Percentiles rank a stretch among this genome's conserved stretches.
Evolutionary conservation across 2,113 vertebrate species (phyloP).

Genomic region (Choloepus hoffmanni): DNA sequence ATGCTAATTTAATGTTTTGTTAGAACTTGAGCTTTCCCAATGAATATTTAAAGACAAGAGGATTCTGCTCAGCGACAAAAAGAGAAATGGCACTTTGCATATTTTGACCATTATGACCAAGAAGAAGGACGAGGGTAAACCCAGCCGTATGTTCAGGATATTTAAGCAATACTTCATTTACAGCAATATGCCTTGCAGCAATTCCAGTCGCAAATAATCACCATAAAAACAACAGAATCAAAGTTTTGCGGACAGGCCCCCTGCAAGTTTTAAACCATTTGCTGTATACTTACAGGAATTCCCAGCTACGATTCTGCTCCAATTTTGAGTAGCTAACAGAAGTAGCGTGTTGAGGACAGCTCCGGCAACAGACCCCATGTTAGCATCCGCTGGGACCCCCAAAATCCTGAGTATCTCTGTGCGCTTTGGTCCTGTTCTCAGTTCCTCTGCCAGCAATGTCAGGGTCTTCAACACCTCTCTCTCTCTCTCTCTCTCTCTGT

Average conservation of each 20-base stretch:
- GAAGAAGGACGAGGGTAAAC: conserved; percentile 17
- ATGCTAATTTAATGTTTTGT: conserved; percentile 75
- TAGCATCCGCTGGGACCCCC: conserved; percentile 76
- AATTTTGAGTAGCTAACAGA: conserved; percentile 78
- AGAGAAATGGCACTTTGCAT: conserved; percentile 42
- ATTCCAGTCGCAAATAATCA: conserved; percentile 63
- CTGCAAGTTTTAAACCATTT: conserved; percentile 82
- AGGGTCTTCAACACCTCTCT: background rate
- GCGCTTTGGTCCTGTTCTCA: conserved; percentile 63
- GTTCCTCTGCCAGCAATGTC: conserved; percentile 59
- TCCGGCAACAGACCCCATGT: conserved; percentile 87
- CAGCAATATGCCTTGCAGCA: conserved; percentile 28
- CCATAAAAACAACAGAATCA: conserved; percentile 65
- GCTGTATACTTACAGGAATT: conserved; percentile 87
- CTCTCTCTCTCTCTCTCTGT: conserved; percentile 33
- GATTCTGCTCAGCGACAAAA: conserved; percentile 22
- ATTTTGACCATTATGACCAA: conserved; percentile 38
- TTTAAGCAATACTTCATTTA: conserved; percentile 25
- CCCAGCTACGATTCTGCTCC: conserved; percentile 74
- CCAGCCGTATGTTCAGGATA: background rate
- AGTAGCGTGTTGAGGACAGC: conserved; percentile 84
- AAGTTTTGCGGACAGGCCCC: conserved; percentile 82
- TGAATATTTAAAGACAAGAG: conserved; percentile 70
- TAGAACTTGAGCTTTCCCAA: conserved; percentile 66
- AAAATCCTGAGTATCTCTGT: conserved; percentile 65